Base-by-base conservation (phyloP, 1,140 invertebrate species). In the Bombus huntii region DNA sequence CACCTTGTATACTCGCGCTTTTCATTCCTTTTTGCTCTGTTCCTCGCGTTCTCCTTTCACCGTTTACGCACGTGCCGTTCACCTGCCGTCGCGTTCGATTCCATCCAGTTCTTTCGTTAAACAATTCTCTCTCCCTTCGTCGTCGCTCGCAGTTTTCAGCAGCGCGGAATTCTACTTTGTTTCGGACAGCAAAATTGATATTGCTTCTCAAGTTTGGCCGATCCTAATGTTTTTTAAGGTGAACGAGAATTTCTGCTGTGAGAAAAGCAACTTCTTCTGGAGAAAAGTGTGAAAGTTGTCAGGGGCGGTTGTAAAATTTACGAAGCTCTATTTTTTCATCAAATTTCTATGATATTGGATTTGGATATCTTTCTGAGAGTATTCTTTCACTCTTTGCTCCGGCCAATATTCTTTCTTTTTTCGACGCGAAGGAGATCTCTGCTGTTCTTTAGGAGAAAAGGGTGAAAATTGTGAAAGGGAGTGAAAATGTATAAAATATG, bases 11-110 rank as follows among this genome's bases (percentile, higher is more conserved):
- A 28, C 73, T 76, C 81, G 81, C 44, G 82, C 75, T 84, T 84
- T 79, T 79, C 82, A 84, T 70, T 47, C 70, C 57, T 81, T 75
- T 86, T 74, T 82, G 79, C 79, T n/a, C 78, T 31, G 71, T 81
- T 85, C 77, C 57, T 72, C 83, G 83, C 77, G 77, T 39, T 86
- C 84, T 86, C 79, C 84, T 86, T 82, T 86, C 84, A 86, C 79
- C 84, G 25, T 75, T 74, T 66, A 82, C 79, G 84, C 84, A 86
- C 84, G 84, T 86, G 84, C 84, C 84, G 65, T 86, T 86, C 84
- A 86, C 79, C 84, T 86, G 80, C 72, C 80, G 84, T 76, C 72
- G 80, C 62, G 80, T 86, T 75, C 84, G 80, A 86, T 82, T 82
- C 62, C 53, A 39, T 80, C 66, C 57, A 53, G 53, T 62, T 74